phyloP scores from a whole-genome alignment of 1,140 invertebrate species.

The Lordiphosa clarofinis region DNA sequence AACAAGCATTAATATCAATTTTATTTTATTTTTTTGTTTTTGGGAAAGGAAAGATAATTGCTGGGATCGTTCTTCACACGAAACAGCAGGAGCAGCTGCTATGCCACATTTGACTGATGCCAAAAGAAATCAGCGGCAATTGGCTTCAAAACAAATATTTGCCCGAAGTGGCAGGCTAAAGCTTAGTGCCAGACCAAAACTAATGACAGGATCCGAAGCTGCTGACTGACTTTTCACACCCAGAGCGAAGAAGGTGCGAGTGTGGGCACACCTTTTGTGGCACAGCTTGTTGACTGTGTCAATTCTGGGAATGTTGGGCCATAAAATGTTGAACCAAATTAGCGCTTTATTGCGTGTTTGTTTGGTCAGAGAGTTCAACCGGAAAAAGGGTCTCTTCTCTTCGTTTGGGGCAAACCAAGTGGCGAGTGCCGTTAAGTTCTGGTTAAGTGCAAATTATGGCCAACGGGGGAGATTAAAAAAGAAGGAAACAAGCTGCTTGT shows the following conservation, averaged over 20 bases:
- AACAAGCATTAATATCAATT: slow-evolving; percentile 73
- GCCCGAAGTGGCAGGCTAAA: slow-evolving; percentile 59
- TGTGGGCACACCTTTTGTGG: slow-evolving; percentile 53
- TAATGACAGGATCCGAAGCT: slow-evolving; percentile 63
- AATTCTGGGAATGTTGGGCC: slow-evolving; percentile 60
- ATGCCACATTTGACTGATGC: slow-evolving; percentile 28
- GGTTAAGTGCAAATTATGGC: slow-evolving; percentile 41
- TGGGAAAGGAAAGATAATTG: slow-evolving; percentile 44
- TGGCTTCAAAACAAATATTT: slow-evolving; percentile 77
- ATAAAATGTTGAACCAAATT: slow-evolving; percentile 72
- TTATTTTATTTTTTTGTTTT: slow-evolving; percentile 35
- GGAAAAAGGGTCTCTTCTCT: slow-evolving; percentile 16
- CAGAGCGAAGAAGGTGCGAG: slow-evolving; percentile 52
- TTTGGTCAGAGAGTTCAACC: slow-evolving; percentile 43
- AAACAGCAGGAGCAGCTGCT: slow-evolving; percentile 45
- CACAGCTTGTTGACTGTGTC: slow-evolving; percentile 56
- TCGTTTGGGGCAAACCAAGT: background rate
- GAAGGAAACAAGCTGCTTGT: slow-evolving; percentile 2
- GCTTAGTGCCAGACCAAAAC: slow-evolving; percentile 31
- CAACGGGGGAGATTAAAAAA: slow-evolving; percentile 13
- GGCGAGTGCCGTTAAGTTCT: slow-evolving; percentile 58
- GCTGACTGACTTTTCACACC: slow-evolving; percentile 59
- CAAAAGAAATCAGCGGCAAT: slow-evolving; percentile 72
- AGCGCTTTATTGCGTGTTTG: slow-evolving; percentile 75
- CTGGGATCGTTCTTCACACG: slow-evolving; percentile 13